Evolutionary conservation across 2,797 vertebrate species (phyloP), one percentile per base, ranked within the genome.

Genomic region (Microctenopoma lineatum): DNA sequence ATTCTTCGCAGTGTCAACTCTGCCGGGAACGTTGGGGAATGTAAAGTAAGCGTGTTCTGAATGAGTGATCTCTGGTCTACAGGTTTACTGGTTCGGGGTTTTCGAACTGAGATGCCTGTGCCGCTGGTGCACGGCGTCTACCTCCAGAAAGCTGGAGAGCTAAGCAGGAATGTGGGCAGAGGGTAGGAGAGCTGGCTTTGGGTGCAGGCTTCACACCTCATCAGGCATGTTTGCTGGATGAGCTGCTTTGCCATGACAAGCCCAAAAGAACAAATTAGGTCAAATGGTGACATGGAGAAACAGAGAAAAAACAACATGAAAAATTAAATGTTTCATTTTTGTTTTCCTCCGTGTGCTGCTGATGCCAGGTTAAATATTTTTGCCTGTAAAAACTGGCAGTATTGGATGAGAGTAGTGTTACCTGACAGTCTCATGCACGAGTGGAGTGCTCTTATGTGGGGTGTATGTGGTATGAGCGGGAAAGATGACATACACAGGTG

Each of bases 191-290:
- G 79, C 79, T 75, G 80, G 80, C 76, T 87, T 89, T 83, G 76
- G 77, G 83, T 63, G 77, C 77, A 83, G 81, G 85, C 87, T 90
- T 93, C 90, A 90, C 88, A 92, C 84, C 85, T 91, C 88, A 83
- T 92, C 90, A 88, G 85, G 66, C 84, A 67, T 88, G 87, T 90
- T 89, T 88, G 79, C 88, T 90, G 84, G 87, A 87, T 88, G 87
- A 90, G 83, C 85, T 88, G 85, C 84, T 87, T 65, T 84, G 78
- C 84, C 80, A 87, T 85, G 89, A 92, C 92, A 91, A 90, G 89
- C 79, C 88, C 81, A 90, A 90, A 91, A 88, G 84, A 90, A 88
- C 85, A 92, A 93, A 92, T 90, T 90, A 89, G 92, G 89, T 92
- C 91, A 92, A 88, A 90, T 36, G 36, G 83, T 91, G 87, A 90